Percentiles rank a stretch among this genome's conserved stretches.
Evolutionary conservation across 2,797 vertebrate genomes (phyloP).

Genomic region (Brachyalestes nurse): DNA sequence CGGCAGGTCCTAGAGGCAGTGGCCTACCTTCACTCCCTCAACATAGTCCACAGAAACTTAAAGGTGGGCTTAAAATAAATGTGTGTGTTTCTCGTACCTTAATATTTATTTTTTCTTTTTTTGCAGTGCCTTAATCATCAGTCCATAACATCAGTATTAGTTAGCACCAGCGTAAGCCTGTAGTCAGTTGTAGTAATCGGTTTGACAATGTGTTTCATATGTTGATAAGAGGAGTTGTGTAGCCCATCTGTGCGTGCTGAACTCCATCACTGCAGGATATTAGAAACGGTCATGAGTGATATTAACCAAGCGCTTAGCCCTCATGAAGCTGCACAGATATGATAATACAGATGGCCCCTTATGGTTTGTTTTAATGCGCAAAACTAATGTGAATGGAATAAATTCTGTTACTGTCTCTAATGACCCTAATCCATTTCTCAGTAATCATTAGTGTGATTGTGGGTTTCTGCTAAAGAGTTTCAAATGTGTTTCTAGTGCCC

Average conservation of each 20-base stretch:
- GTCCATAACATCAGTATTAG: slow-evolving; percentile 16
- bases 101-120: not conserved
- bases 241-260: not conserved
- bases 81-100: no score
- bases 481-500: slow-evolving; percentile 53
- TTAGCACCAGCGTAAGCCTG: slow-evolving; percentile 7
- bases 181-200: not conserved
- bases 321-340: slow-evolving; percentile 50
- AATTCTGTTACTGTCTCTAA: slow-evolving; percentile 46
- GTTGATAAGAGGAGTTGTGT: not conserved
- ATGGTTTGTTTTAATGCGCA: slow-evolving; percentile 52
- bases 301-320: slow-evolving; percentile 43
- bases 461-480: slow-evolving; percentile 5
- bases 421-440: slow-evolving; percentile 44
- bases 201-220: slow-evolving; percentile 32
- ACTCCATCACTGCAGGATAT: slow-evolving; percentile 36
- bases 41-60: slow-evolving; percentile 88
- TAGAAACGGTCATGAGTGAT: slow-evolving; percentile 47
- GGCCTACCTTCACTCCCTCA: slow-evolving; percentile 86
- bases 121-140: slow-evolving; percentile 3
- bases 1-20: slow-evolving; percentile 86
- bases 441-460: slow-evolving; percentile 40
- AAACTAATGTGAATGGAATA: slow-evolving; percentile 55
- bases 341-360: slow-evolving; percentile 55
- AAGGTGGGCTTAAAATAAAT: slow-evolving; percentile 72